These are phyloP conservation scores for Chiroxiphia lanceolata DNA, from an alignment of 2,797 vertebrate species.

Conservation along the genomic window DNA sequence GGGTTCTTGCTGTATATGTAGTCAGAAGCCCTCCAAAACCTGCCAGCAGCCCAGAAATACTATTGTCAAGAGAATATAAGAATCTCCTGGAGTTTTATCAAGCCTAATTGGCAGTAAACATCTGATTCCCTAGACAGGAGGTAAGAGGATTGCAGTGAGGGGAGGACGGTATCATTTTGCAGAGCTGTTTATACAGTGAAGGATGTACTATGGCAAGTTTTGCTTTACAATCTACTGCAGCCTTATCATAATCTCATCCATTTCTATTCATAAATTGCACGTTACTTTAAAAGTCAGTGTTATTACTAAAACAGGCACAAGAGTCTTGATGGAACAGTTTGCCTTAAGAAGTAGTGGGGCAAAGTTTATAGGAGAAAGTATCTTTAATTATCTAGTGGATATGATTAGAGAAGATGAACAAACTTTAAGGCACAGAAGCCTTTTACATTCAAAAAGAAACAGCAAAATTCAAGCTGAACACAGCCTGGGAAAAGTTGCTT, in stretches of 20 bases:
- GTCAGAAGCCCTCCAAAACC: not conserved
- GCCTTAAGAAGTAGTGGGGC: not conserved
- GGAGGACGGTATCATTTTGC: not conserved
- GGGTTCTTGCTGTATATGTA: not conserved
- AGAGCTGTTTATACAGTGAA: not conserved
- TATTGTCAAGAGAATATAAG: not conserved
- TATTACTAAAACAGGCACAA: not conserved
- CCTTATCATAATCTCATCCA: not conserved
- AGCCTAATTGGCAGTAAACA: slow-evolving; percentile 34
- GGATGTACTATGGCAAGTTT: not conserved
- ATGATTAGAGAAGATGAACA: not conserved
- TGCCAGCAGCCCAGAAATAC: slow-evolving; percentile 10
- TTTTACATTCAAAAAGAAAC: not conserved
- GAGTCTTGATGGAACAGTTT: not conserved
- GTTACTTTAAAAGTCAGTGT: not conserved
- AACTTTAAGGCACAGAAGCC: not conserved
- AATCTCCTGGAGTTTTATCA: slow-evolving; percentile 32
- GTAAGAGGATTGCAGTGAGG: not conserved
- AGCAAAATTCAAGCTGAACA: not conserved
- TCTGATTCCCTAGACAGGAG: not conserved
- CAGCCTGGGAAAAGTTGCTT: not conserved
- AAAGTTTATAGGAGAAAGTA: not conserved
- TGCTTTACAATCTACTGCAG: not conserved
- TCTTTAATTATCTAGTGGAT: not conserved
- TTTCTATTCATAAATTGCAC: not conserved